Evolutionary conservation across 2,797 vertebrate genomes (phyloP).

Genomic region (Halcyon chelicuti): DNA sequence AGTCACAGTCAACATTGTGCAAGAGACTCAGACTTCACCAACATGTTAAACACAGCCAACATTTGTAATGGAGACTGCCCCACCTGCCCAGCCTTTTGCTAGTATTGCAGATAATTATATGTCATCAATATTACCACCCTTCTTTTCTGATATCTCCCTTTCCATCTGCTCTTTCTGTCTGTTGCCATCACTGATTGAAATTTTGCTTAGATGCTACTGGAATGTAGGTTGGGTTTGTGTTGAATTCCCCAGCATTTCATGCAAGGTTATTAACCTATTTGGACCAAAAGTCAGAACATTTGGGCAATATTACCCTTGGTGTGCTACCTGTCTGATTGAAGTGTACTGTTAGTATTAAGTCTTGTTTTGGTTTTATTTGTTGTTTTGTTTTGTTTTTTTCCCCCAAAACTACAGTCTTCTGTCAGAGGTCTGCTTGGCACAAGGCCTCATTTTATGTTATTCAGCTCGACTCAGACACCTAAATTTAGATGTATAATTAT

Average conservation of each 20-base stretch:
- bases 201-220: slow-evolving; percentile 10
- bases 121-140: slow-evolving; percentile 42
- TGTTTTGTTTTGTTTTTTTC: neutral
- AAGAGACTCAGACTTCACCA: slow-evolving; percentile 34
- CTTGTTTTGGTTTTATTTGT: neutral
- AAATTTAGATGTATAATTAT: neutral
- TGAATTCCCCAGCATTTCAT: neutral
- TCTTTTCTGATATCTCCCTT: neutral
- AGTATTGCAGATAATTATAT: slow-evolving; percentile 57
- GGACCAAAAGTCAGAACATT: neutral
- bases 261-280: neutral
- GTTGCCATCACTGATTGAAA: slow-evolving; percentile 23
- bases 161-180: slow-evolving; percentile 35
- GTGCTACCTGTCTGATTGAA: neutral
- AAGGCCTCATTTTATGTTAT: neutral
- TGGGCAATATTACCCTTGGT: neutral
- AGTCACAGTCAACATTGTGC: neutral
- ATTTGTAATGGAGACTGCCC: slow-evolving; percentile 58
- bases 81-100: slow-evolving; percentile 53
- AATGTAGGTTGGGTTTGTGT: slow-evolving; percentile 23
- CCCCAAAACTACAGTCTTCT: neutral
- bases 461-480: neutral
- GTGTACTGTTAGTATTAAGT: neutral
- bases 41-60: slow-evolving; percentile 33
- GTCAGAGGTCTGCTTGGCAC: neutral